phyloP scores from a whole-genome alignment of 2,888 invertebrate species.

The Cosmorhoe ocellata region DNA sequence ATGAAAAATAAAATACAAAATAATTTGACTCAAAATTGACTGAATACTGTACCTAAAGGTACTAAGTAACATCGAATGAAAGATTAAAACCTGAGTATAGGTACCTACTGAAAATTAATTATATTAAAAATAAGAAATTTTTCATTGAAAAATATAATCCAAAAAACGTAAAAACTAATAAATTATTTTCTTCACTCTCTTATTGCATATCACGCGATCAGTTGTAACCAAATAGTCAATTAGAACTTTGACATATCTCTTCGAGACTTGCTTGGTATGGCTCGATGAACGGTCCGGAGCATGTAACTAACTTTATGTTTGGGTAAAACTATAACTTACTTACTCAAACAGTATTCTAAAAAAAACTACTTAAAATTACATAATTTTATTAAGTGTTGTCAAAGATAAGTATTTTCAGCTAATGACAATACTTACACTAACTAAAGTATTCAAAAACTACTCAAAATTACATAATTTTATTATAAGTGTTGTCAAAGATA shows the following conservation, averaged over 20 bases:
- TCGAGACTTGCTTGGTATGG: conserved; percentile 16
- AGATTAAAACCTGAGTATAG: too few relatives aligned
- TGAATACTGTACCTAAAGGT: too few relatives aligned
- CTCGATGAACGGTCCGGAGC: conserved; percentile 23
- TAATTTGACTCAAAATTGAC: too few relatives aligned
- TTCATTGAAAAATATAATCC: conserved; percentile 56
- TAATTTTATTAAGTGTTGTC: too few relatives aligned
- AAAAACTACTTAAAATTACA: too few relatives aligned
- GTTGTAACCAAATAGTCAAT: conserved; percentile 59
- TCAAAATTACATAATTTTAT: too few relatives aligned
- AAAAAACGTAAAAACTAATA: conserved; percentile 42
- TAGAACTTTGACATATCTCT: conserved; percentile 62
- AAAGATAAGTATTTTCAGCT: too few relatives aligned
- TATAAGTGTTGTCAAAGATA: too few relatives aligned
- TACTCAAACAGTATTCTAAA: neutral
- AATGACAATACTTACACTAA: too few relatives aligned
- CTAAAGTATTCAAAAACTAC: too few relatives aligned
- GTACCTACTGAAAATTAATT: too few relatives aligned
- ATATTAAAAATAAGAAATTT: neutral
- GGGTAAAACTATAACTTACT: conserved; percentile 31
- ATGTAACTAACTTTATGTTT: conserved; percentile 28
- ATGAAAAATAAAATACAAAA: conserved; percentile 10
- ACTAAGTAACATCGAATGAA: too few relatives aligned
- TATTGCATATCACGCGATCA: conserved; percentile 72
- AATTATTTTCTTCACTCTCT: conserved; percentile 64